These are phyloP conservation scores for Schizotus pectinicornis DNA, from an alignment of 2,888 invertebrate species.

Conservation along the genomic window DNA sequence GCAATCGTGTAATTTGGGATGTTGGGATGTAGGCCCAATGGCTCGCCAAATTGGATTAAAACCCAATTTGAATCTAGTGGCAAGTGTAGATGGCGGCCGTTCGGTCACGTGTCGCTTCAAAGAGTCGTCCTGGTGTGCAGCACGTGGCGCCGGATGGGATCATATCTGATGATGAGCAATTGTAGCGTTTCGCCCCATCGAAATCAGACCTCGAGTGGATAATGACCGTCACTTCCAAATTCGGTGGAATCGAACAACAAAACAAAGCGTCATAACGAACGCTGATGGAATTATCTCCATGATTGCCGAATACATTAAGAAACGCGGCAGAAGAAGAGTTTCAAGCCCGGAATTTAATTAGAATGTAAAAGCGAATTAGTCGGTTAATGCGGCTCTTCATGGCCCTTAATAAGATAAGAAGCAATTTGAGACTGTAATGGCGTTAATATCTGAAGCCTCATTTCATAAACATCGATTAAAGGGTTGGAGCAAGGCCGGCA, in stretches of 20 bases:
- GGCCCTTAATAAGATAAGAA: constrained; percentile 58
- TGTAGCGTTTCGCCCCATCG: constrained; percentile 16
- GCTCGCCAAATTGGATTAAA: constrained; percentile 24
- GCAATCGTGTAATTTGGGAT: neutral
- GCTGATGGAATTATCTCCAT: constrained; percentile 17
- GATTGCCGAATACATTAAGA: constrained; percentile 29
- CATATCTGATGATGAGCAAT: constrained; percentile 24
- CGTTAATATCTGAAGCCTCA: constrained; percentile 57
- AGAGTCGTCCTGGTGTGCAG: neutral
- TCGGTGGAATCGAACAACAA: constrained; percentile 1
- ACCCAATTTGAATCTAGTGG: constrained; percentile 6
- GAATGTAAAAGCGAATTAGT: constrained; percentile 55
- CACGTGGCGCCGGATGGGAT: constrained; percentile 26
- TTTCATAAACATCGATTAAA: constrained; percentile 60
- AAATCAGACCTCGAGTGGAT: constrained; percentile 28
- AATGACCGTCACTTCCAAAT: constrained; percentile 10
- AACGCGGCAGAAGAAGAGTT: constrained; percentile 20
- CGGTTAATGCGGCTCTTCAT: constrained; percentile 58
- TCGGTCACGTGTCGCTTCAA: constrained; percentile 15
- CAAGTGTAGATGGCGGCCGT: constrained; percentile 8
- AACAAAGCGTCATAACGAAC: constrained; percentile 6
- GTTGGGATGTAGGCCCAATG: constrained; percentile 11
- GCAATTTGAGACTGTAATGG: constrained; percentile 58
- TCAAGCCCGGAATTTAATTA: constrained; percentile 51
- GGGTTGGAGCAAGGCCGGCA: constrained; percentile 45